Base-by-base conservation (phyloP, 1,140 invertebrate genomes). In the Lerema accius region DNA sequence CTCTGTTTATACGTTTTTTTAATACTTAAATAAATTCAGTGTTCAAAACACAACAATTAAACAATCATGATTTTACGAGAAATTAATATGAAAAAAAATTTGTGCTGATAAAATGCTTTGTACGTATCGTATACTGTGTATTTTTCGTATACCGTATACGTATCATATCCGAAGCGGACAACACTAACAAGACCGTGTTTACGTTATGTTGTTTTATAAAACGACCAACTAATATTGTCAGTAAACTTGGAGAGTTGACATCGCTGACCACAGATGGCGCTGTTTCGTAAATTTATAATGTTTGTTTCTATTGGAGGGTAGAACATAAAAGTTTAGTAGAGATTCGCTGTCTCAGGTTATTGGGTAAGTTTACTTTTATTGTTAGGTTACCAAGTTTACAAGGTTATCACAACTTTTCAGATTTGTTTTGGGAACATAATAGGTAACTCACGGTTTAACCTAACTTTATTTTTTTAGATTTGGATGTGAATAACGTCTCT, bases 311-410 rank as follows among this genome's bases (percentile, higher is more conserved):
- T 14, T 32, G 6, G 19, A 32, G 23, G n/a, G 16, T 17, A 10
- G 15, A n/a, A 14, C 17, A 9, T 48, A 48, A 48, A 48, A 48
- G 19, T 48, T 48, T 48, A 14, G 17, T 9, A 48, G 19, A 28
- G 35, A 37, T 37, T 37, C n/a, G 35, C 10, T 37, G 35, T 37
- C n/a, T 37, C 35, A 37, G 10, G 35, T 37, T 37, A 37, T 37
- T 37, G 35, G 35, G 35, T 11, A 37, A 37, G 10, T 37, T 37
- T 37, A 37, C 58, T 46, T 55, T 67, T 66, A 67, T 63, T 63
- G 65, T 48, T 28, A 13, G 16, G 15, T 4, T 13, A 28, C 1
- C 19, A 11, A 37, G 35, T 37, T 10, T 11, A 16, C 16, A 48
- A 48, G 45, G 23, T 48, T 48, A 23, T 17, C n/a, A 14, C 14